Conservation (phyloP, 2,888 invertebrate genomes). For the Ormyrus pomaceus region DNA sequence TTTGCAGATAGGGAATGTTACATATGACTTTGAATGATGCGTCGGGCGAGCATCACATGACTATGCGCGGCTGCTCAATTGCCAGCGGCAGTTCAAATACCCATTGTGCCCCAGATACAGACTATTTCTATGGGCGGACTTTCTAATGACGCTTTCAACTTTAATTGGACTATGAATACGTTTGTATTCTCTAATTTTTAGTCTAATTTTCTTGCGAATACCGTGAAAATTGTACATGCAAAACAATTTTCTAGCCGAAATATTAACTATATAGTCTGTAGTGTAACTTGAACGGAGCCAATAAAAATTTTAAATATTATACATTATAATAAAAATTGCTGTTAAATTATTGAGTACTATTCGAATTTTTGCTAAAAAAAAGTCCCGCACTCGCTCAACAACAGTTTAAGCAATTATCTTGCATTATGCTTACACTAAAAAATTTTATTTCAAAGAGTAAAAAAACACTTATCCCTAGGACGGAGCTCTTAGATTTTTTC, state of each 20-base stretch:
- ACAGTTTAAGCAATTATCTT: background rate
- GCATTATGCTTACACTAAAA: too few relatives aligned
- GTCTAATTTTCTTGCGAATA: too few relatives aligned
- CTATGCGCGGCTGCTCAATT: background rate
- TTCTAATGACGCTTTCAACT: too few relatives aligned
- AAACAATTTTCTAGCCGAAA: too few relatives aligned
- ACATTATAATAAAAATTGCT: too few relatives aligned
- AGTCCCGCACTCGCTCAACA: background rate
- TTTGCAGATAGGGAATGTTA: background rate
- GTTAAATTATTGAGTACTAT: background rate
- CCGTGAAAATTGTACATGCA: too few relatives aligned
- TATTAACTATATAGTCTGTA: too few relatives aligned
- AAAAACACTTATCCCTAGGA: background rate
- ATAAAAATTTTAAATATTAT: too few relatives aligned
- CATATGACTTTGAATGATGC: constrained; percentile 21
- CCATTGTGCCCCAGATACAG: background rate
- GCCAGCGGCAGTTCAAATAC: background rate
- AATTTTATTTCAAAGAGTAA: too few relatives aligned
- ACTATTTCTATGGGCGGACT: background rate
- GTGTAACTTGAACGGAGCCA: too few relatives aligned
- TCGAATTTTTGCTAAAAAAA: background rate
- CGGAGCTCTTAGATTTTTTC: background rate
- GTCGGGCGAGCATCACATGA: background rate
- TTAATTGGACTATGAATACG: background rate
- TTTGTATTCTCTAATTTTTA: too few relatives aligned